Evolutionary conservation across 2,888 invertebrate genomes (phyloP).

Genomic region (Tryphoninae sp.): DNA sequence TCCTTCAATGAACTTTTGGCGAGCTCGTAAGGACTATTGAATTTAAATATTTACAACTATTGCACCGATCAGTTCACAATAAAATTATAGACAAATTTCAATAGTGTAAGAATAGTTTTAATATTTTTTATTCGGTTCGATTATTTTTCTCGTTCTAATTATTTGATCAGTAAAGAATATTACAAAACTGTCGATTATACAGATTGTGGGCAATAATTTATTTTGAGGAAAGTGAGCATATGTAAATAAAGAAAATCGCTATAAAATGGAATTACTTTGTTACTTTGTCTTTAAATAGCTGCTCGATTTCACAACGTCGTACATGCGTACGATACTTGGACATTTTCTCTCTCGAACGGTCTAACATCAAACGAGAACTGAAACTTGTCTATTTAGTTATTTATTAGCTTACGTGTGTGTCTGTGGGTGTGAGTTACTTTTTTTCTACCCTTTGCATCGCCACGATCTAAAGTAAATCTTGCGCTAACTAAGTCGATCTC

Average conservation of each 20-base stretch:
- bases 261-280: background rate
- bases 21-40: background rate
- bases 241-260: too few species aligned
- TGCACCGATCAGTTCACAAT: conserved; percentile 3
- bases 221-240: background rate
- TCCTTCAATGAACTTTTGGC: background rate
- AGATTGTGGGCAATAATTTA: background rate
- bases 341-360: conserved; percentile 60
- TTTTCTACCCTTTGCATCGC: conserved; percentile 28
- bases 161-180: background rate
- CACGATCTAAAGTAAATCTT: conserved; percentile 57
- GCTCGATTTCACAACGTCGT: conserved; percentile 37
- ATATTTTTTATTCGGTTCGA: background rate
- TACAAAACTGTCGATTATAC: background rate
- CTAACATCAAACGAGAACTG: conserved; percentile 72
- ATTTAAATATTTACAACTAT: background rate
- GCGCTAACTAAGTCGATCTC: conserved; percentile 59
- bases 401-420: conserved; percentile 60
- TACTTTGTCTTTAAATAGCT: background rate
- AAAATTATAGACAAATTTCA: background rate
- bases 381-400: conserved; percentile 64
- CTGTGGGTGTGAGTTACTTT: conserved; percentile 41
- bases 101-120: background rate
- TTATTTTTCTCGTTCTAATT: background rate
- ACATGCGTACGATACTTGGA: conserved; percentile 8